These are phyloP conservation scores for Epiblema foenella DNA, from an alignment of 2,888 invertebrate genomes.

Conservation along the genomic window DNA sequence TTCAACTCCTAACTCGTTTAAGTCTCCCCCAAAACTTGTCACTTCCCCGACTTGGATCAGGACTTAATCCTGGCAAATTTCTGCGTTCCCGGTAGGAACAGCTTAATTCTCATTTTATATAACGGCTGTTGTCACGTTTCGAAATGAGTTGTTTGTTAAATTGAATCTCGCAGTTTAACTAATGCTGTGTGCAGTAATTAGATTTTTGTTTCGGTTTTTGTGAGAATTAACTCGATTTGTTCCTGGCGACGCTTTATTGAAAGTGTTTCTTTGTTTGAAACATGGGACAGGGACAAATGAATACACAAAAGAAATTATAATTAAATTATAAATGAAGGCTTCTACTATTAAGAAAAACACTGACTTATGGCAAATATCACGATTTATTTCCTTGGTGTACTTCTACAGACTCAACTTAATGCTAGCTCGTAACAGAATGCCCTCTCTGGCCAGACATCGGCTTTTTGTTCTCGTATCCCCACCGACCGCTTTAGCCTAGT, in stretches of 20 bases:
- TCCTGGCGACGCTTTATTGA: not conserved
- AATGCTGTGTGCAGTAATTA: slow-evolving; percentile 16
- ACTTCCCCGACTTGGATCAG: slow-evolving; percentile 4
- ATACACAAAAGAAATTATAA: too few relatives aligned
- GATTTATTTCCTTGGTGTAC: too few relatives aligned
- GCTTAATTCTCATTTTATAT: not conserved
- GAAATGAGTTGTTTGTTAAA: not conserved
- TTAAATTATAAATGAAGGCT: too few relatives aligned
- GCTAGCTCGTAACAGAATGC: too few relatives aligned
- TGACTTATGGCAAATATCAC: too few relatives aligned
- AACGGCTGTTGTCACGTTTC: not conserved
- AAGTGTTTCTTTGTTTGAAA: not conserved
- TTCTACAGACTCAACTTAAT: too few relatives aligned
- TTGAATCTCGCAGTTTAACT: slow-evolving; percentile 15
- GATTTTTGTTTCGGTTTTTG: slow-evolving; percentile 4
- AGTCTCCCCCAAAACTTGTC: slow-evolving; percentile 20
- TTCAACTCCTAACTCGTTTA: slow-evolving; percentile 32
- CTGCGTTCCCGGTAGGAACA: not conserved
- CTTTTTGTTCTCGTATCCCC: too few relatives aligned
- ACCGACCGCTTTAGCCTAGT: too few relatives aligned
- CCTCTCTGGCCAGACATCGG: too few relatives aligned
- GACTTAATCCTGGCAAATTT: slow-evolving; percentile 6
- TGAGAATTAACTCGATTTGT: slow-evolving; percentile 1
- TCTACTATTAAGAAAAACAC: too few relatives aligned
- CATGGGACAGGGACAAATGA: not conserved